Evolutionary conservation across 2,888 invertebrate species (phyloP).

Genomic region (Nasonovia ribisnigri): DNA sequence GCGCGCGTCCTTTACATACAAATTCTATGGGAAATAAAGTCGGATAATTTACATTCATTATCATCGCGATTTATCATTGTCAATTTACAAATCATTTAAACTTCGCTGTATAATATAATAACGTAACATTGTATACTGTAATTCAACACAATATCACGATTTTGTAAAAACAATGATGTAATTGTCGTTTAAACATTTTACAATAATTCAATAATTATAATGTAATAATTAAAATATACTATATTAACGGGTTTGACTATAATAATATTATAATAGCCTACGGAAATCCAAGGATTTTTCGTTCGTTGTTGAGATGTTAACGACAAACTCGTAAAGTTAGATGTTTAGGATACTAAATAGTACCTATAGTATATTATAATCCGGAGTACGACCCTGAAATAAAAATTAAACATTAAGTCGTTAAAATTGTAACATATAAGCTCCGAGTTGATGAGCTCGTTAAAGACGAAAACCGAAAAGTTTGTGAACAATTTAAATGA

Average conservation of each 20-base stretch:
- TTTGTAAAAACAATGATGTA: background rate
- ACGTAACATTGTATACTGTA: background rate
- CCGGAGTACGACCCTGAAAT: background rate
- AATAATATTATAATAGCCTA: background rate
- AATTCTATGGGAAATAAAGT: background rate
- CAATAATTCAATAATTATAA: background rate
- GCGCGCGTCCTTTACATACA: background rate
- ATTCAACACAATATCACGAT: background rate
- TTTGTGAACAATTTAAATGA: slow-evolving; percentile 42
- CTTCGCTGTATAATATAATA: background rate
- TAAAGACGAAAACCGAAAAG: slow-evolving; percentile 27
- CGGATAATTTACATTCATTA: background rate
- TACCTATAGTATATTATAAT: background rate
- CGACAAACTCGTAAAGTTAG: background rate
- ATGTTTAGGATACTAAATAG: background rate
- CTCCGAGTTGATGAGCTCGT: background rate
- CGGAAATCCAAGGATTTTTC: background rate
- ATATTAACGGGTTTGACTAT: background rate
- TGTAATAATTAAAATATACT: no score
- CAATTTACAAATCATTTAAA: slow-evolving; percentile 2
- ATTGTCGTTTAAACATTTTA: background rate
- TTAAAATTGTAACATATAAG: background rate
- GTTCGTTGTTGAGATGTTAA: background rate
- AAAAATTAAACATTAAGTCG: background rate
- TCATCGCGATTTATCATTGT: background rate